Evolutionary conservation across 2,113 vertebrate genomes (phyloP).

Genomic region (Rhinoderma darwinii): DNA sequence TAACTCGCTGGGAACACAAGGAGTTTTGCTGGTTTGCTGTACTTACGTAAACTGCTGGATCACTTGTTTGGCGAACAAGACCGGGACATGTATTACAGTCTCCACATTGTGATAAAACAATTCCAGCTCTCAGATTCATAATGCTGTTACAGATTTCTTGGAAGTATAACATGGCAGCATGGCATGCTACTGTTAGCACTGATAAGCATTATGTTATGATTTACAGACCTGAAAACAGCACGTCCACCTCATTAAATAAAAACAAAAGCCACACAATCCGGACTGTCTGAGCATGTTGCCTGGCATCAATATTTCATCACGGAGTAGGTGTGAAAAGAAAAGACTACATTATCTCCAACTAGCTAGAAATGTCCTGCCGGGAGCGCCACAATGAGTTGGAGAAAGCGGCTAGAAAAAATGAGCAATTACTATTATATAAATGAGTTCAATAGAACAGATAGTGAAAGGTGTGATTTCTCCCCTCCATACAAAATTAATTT

Average conservation of each 20-base stretch:
- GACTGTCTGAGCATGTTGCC: not conserved
- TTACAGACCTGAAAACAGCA: slow-evolving; percentile 24
- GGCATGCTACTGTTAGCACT: not conserved
- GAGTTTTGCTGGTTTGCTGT: not conserved
- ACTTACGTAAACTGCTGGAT: not conserved
- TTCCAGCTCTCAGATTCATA: not conserved
- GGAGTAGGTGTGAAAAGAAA: slow-evolving; percentile 27
- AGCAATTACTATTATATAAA: not conserved
- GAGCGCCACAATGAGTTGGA: not conserved
- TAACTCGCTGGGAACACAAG: too few species aligned
- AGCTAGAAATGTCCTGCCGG: not conserved
- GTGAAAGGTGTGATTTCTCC: not conserved
- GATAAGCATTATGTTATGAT: slow-evolving; percentile 22
- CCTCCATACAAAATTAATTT: not conserved
- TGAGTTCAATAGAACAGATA: not conserved
- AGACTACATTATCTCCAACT: not conserved
- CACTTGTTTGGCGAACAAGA: not conserved
- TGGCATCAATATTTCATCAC: not conserved
- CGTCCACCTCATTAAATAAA: slow-evolving; percentile 9
- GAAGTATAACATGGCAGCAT: not conserved
- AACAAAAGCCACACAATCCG: not conserved
- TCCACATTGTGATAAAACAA: not conserved
- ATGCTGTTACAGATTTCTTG: not conserved
- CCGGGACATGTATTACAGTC: not conserved
- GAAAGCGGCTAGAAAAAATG: not conserved